Base-by-base conservation (phyloP, 2,797 vertebrate species). In the Pitangus sulphuratus region DNA sequence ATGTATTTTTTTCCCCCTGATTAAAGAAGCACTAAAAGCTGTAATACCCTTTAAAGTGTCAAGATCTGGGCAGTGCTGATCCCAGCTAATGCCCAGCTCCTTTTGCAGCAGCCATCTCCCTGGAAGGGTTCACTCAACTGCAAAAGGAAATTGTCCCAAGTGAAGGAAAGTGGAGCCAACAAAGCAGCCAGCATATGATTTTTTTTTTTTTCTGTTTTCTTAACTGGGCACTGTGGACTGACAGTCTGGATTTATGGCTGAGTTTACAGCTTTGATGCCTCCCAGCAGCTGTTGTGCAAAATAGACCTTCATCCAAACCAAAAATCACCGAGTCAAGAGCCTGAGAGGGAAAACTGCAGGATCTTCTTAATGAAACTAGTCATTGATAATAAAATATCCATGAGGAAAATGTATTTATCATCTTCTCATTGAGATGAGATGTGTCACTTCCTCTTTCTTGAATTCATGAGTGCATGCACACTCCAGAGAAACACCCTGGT, bases 201-300 rank as follows among this genome's bases (percentile, higher is more conserved):
- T 13, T 56, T 25, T 13, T 56, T 25, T 17, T 61, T 39, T 47
- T 25, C 26, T 80, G 7, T 81, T 90, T 90, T 78, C 74, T 68
- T 54, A 83, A 51, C 20, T 18, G 69, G 78, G 57, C 54, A 82
- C 33, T 30, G 25, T 56, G 56, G 54, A 39, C 22, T 37, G 85
- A 74, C 45, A 91, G 30, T 15, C 60, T 51, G 39, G 54, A 72
- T 84, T 84, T 81, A 90, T 45, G 77, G 60, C n/a, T 81, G n/a
- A 20, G 22, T 89, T 83, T 75, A 87, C 44, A 71, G 82, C 68
- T 85, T 79, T 93, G 71, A 51, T 93, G 77, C 76, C 93, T 96
- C 74, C 62, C 78, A 58, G 28, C 26, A 94, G 72, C 84, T 87
- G 74, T 56, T 77, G 33, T 50, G 39, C 70, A 76, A 87, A 94